phyloP scores from a whole-genome alignment of 2,888 invertebrate species.

The Siphlonurus alternatus region DNA sequence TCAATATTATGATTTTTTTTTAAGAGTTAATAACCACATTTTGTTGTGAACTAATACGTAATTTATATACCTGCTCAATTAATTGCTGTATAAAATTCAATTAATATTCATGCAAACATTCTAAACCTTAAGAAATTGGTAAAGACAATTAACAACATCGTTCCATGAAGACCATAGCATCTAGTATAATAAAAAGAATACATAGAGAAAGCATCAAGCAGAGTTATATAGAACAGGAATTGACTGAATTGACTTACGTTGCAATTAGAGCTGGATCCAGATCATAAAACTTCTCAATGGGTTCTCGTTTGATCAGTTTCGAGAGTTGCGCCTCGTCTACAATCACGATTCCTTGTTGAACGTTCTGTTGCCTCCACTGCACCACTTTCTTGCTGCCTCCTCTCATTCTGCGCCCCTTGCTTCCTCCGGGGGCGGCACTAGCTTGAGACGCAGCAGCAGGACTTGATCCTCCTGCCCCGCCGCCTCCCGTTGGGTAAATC shows the following conservation, averaged over 20 bases:
- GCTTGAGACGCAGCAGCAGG: not conserved
- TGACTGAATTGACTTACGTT: slow-evolving; percentile 24
- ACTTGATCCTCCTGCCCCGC: not conserved
- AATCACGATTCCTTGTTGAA: slow-evolving; percentile 29
- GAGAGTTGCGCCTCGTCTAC: slow-evolving; percentile 29
- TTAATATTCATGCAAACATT: no score
- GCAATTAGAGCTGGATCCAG: slow-evolving; percentile 33
- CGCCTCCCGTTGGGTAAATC: not conserved
- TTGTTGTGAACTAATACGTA: no score
- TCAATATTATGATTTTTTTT: no score
- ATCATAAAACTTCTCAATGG: slow-evolving; percentile 32
- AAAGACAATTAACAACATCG: no score
- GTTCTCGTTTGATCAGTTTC: slow-evolving; percentile 31
- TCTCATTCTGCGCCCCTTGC: not conserved
- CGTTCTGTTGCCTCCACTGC: slow-evolving; percentile 31
- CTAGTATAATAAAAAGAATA: no score
- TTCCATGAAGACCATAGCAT: no score
- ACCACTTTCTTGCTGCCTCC: slow-evolving; percentile 17
- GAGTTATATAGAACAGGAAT: not conserved
- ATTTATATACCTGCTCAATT: no score
- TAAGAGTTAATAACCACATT: no score
- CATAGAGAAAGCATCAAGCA: no score
- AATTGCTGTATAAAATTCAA: no score
- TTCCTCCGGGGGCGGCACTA: slow-evolving; percentile 5
- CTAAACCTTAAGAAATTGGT: no score